A percentile compares a stretch with the other conserved stretches of the same genome.
These are phyloP conservation scores for Nasonia vitripennis DNA, from an alignment of 1,140 invertebrate genomes.

Conservation along the genomic window DNA sequence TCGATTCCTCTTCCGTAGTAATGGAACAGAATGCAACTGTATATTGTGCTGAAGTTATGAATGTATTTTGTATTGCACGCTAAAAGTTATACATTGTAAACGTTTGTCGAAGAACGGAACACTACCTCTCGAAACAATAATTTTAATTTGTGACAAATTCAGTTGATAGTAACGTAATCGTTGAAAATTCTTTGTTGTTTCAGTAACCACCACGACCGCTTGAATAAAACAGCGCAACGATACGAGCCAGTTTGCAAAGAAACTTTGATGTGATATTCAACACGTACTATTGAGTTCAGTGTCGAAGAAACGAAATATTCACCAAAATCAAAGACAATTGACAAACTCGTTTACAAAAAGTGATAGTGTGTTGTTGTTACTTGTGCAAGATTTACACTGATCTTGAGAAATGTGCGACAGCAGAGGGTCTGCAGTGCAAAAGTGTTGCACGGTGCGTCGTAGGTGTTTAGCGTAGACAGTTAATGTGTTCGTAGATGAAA, in stretches of 20 bases:
- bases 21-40: conserved; percentile 19
- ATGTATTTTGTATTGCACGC: background rate
- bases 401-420: background rate
- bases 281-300: background rate
- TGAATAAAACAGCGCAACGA: background rate
- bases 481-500: conserved; percentile 26
- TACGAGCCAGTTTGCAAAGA: background rate
- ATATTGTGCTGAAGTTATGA: conserved; percentile 40
- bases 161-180: too few species aligned
- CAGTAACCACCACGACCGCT: background rate
- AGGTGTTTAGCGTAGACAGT: background rate
- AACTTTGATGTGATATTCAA: background rate
- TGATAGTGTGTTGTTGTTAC: conserved; percentile 4
- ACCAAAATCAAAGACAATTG: background rate
- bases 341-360: background rate
- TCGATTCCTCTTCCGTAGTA: conserved; percentile 43
- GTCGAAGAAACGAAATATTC: background rate
- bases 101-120: too few species aligned
- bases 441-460: background rate
- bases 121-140: too few species aligned
- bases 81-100: too few species aligned
- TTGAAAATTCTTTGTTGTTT: background rate
- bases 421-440: conserved; percentile 7
- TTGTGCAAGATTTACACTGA: background rate
- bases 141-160: too few species aligned